Conservation (phyloP, 1,140 invertebrate species). For the Drosophila funebris region DNA sequence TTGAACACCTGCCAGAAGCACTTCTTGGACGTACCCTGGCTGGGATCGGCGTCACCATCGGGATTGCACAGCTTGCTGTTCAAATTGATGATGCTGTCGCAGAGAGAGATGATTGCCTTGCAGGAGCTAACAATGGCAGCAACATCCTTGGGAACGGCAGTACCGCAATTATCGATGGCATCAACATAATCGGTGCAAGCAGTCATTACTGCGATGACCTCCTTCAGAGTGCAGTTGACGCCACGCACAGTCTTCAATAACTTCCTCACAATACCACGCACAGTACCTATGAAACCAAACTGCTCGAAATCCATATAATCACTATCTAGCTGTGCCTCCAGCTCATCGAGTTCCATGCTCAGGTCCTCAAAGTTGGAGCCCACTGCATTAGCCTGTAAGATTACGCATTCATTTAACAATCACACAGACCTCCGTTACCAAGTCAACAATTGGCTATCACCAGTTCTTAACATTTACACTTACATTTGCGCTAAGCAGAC, state of each 20-base stretch:
- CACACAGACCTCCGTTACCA: neutral
- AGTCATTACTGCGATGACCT: slow-evolving; percentile 23
- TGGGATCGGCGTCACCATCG: neutral
- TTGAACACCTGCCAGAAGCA: slow-evolving; percentile 23
- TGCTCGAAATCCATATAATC: slow-evolving; percentile 50
- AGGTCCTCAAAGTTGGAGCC: slow-evolving; percentile 8
- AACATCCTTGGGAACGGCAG: slow-evolving; percentile 47
- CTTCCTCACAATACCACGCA: slow-evolving; percentile 13
- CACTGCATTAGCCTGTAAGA: slow-evolving; percentile 31
- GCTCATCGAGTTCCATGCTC: slow-evolving; percentile 1
- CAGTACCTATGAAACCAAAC: slow-evolving; percentile 15
- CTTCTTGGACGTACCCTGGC: neutral
- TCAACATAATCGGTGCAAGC: slow-evolving; percentile 46
- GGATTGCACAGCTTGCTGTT: slow-evolving; percentile 29
- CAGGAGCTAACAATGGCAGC: slow-evolving; percentile 28
- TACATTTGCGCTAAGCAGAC: slow-evolving; percentile 49
- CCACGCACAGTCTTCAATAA: slow-evolving; percentile 45
- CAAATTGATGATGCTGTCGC: slow-evolving; percentile 39
- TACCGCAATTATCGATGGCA: slow-evolving; percentile 38
- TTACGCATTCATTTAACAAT: neutral
- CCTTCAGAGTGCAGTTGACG: slow-evolving; percentile 53
- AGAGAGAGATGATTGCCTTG: slow-evolving; percentile 34
- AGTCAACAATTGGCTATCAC: neutral
- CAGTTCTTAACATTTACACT: slow-evolving; percentile 32
- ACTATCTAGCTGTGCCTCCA: slow-evolving; percentile 9